Evolutionary conservation across 2,888 invertebrate species (phyloP), one percentile per base, ranked within the genome.

Genomic region (Rhagium mordax): DNA sequence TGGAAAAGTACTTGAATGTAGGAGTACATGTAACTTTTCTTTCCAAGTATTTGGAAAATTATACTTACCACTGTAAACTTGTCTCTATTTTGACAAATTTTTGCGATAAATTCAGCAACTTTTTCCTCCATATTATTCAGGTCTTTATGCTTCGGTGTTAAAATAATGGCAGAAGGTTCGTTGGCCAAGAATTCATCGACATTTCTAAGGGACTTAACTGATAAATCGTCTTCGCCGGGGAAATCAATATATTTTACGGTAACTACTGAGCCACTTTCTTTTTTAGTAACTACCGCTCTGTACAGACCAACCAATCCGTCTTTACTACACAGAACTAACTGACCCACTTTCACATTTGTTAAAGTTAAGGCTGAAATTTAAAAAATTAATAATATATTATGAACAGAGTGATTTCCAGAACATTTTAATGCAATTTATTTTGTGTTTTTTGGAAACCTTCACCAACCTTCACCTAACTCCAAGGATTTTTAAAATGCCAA

Each of bases 161-260:
- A 72, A 7, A 83, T 70, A 24, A 80, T 66, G 3, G 81, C 75
- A 8, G 64, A 59, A 3, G 81, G 79, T 59, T 78, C 70, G 4
- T 70, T 64, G 0, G 82, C 81, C 29, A 85, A 66, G 21, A 60
- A 55, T 55, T 82, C 79, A 55, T 78, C 82, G 1, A 86, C 79
- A 21, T 81, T 79, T 48, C 79, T 74, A 20, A 86, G 59, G 5
- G 80, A 79, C 47, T 81, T 81, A 3, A 83, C 8, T 1, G 81
- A 72, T 18, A 83, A 18, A 6, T 68, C 61, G 27, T 80, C 81
- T 20, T 71, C 76, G 41, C 82, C 82, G 8, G 79, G 75, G 67
- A 82, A 82, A 77, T 86, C 86, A 7, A 84, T 27, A 66, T 82
- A 85, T 27, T 81, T 79, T 2, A 85, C 72, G 13, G 77, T 76